Evolutionary conservation across 2,888 invertebrate genomes (phyloP).

Genomic region (Aleiodes testaceus): DNA sequence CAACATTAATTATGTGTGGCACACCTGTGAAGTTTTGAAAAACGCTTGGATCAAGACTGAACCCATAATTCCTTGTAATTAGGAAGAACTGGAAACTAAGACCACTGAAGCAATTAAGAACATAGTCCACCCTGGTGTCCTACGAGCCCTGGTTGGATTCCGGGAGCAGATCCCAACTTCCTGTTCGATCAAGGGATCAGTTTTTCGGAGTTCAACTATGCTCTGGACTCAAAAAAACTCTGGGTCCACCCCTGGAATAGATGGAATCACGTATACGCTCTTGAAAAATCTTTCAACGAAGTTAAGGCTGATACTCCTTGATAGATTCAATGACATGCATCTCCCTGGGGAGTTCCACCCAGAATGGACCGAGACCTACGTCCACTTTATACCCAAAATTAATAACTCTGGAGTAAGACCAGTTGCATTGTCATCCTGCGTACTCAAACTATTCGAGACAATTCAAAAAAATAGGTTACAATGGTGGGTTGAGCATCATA

Average conservation of each 20-base stretch:
- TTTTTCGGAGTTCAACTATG: no score
- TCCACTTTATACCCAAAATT: slow-evolving; percentile 48
- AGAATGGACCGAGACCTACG: slow-evolving; percentile 38
- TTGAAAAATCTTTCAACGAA: neutral
- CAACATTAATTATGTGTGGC: neutral
- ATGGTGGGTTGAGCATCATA: slow-evolving; percentile 46
- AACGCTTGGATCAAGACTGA: no score
- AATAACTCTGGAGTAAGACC: slow-evolving; percentile 41
- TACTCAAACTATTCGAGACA: slow-evolving; percentile 50
- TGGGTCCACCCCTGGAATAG: no score
- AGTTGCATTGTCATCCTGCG: slow-evolving; percentile 48
- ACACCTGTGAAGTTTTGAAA: neutral
- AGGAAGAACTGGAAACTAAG: no score
- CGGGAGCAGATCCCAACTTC: no score
- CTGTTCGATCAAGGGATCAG: no score
- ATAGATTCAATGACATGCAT: neutral
- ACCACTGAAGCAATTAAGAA: no score
- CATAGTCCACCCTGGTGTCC: no score
- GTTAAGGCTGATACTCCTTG: neutral
- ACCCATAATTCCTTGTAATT: no score
- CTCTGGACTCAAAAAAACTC: no score
- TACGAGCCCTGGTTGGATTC: slow-evolving; percentile 11
- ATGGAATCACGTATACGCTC: neutral
- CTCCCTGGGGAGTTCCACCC: slow-evolving; percentile 8
- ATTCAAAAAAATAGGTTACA: slow-evolving; percentile 49